These are phyloP conservation scores for Damaliscus lunatus DNA, from an alignment of 2,113 vertebrate genomes.

Conservation along the genomic window DNA sequence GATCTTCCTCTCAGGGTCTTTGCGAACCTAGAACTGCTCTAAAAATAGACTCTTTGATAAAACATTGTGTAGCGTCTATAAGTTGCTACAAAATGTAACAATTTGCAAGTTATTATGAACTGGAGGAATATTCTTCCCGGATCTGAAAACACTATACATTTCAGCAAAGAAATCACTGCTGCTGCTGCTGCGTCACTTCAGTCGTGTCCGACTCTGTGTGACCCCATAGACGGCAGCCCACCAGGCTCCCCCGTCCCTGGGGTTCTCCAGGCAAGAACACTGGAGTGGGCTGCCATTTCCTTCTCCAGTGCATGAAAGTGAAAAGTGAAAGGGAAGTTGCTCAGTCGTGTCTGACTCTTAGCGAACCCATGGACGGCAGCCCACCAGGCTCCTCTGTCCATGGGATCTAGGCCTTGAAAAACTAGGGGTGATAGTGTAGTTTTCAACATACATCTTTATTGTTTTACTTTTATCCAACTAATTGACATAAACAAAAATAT, in stretches of 20 bases:
- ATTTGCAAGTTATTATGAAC: neutral
- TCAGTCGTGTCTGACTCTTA: too few relatives aligned
- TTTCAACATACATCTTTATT: neutral
- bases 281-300: too few relatives aligned
- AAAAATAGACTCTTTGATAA: neutral
- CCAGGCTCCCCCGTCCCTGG: too few relatives aligned
- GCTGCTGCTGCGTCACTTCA: too few relatives aligned
- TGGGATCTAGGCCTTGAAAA: neutral
- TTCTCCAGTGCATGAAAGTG: too few relatives aligned
- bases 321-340: too few relatives aligned
- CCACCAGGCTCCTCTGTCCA: too few relatives aligned
- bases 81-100: neutral
- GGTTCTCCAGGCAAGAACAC: too few relatives aligned
- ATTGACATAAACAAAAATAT: neutral
- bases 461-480: neutral
- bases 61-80: neutral
- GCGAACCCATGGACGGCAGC: too few relatives aligned
- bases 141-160: neutral
- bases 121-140: neutral
- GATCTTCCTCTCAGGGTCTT: neutral
- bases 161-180: neutral
- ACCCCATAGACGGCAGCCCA: too few relatives aligned
- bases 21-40: neutral
- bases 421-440: neutral
- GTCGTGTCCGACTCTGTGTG: too few relatives aligned